A percentile compares a stretch with the other conserved stretches of the same genome.
Conservation (phyloP, 2,113 vertebrate genomes). For the Carettochelys insculpta region DNA sequence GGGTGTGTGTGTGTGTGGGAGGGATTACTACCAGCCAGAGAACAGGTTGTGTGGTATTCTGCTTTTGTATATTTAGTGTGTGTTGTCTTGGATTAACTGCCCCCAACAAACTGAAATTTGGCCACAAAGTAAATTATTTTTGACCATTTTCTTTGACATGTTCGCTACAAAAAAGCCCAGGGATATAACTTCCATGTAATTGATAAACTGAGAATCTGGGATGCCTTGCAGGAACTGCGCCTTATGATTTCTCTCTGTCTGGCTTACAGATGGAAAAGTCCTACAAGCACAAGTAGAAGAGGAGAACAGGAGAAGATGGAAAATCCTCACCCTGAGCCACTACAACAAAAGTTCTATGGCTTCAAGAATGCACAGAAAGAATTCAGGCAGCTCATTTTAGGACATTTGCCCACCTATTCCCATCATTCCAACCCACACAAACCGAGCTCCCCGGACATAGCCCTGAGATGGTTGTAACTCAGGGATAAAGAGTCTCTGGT, state of each 20-base stretch:
- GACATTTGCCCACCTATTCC: not conserved
- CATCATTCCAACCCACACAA: not conserved
- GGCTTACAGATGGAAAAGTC: not conserved
- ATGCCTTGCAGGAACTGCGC: not conserved
- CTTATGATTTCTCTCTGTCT: not conserved
- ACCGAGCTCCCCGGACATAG: not conserved
- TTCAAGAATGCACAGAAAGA: conserved; percentile 3
- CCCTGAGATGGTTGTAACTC: not conserved
- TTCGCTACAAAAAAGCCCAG: not conserved
- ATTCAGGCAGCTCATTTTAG: not conserved
- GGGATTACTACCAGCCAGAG: not conserved
- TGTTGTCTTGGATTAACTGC: not conserved
- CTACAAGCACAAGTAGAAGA: not conserved
- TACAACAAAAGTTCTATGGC: not conserved
- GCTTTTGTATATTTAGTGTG: not conserved
- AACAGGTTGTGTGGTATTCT: not conserved
- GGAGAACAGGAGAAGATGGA: not conserved
- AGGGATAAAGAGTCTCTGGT: not conserved
- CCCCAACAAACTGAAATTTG: not conserved
- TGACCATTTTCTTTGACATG: not conserved
- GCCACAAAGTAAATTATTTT: not conserved
- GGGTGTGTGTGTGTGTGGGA: not conserved
- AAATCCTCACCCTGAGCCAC: not conserved
- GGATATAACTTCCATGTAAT: not conserved
- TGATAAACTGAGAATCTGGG: not conserved